These are phyloP conservation scores for Machaerirhynchus nigripectus DNA, from an alignment of 2,113 vertebrate species.

Conservation along the genomic window DNA sequence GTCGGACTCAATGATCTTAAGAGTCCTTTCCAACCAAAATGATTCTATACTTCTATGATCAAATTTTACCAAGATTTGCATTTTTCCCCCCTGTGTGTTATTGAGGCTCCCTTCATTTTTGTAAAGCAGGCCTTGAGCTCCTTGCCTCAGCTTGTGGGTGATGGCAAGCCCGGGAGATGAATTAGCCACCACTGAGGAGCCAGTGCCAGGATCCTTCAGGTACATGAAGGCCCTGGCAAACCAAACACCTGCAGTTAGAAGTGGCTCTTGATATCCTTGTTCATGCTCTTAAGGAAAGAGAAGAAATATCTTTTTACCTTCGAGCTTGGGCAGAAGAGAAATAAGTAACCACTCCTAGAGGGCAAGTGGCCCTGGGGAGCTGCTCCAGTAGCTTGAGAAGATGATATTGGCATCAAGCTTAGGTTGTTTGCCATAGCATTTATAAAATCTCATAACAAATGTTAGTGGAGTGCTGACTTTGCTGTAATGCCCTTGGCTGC, in stretches of 20 bases:
- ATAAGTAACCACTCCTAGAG: background rate
- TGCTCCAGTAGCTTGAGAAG: background rate
- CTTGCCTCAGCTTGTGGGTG: background rate
- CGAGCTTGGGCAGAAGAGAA: background rate
- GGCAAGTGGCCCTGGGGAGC: background rate
- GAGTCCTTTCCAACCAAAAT: background rate
- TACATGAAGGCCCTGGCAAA: background rate
- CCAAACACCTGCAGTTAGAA: background rate
- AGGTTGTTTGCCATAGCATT: background rate
- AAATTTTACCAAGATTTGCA: background rate
- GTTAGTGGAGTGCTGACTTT: background rate
- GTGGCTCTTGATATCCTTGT: background rate
- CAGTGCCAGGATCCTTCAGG: background rate
- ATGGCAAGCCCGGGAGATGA: background rate
- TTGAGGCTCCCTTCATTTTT: background rate
- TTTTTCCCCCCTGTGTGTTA: background rate
- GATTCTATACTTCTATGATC: background rate
- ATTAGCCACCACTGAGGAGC: background rate
- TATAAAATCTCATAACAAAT: background rate
- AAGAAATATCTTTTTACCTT: background rate
- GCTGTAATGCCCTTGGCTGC: background rate
- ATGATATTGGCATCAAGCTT: background rate
- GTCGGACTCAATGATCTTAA: rapidly evolving
- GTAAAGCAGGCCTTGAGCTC: background rate
- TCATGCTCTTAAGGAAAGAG: background rate